Evolutionary conservation across 2,888 invertebrate genomes (phyloP), one percentile per base, ranked within the genome.

Genomic region (Melinaea menophilus): DNA sequence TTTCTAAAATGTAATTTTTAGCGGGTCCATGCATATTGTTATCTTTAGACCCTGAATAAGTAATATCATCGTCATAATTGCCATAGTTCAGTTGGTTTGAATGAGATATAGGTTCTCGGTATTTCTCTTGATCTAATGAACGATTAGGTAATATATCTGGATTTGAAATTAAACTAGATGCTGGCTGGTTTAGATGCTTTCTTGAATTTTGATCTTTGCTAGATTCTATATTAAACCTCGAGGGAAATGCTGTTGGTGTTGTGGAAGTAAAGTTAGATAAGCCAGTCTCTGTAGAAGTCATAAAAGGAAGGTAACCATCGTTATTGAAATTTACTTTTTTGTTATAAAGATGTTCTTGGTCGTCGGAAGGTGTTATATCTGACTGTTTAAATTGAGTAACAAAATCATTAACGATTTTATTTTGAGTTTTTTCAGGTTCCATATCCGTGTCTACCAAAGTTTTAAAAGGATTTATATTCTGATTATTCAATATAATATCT

Each of bases 1-100:
- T 34, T 11, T 13, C 33, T 31, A 55, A 41, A 37, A 5, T 13
- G 13, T 58, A n/a, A 13, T 59, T 48, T 48, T 59, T 33, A 47
- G 54, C 34, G 3, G 41, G 9, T 9, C 11, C 41, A 41, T 41
- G 3, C 41, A 41, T 41, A 41, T 41, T 41, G 41, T 41, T 41
- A 41, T 9, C 2, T 41, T 11, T 41, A 9, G 9, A 9, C 7
- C 41, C 41, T 41, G 41, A 9, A 41, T 41, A 0, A 41, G 4
- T 37, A 37, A 37, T 37, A 37, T 41, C 41, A 9, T 41, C 41
- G 41, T 41, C 11, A 9, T 31, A 5, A 31, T 51, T 31, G 5
- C 51, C 51, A 51, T 51, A 51, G 11, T 11, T 31, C 7, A 4
- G 7, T 11, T 51, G 9, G 11, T 31, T 51, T 5, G 31, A 31